Evolutionary conservation across 2,888 invertebrate genomes (phyloP), one percentile per base, ranked within the genome.

Genomic region (Seira musarum): DNA sequence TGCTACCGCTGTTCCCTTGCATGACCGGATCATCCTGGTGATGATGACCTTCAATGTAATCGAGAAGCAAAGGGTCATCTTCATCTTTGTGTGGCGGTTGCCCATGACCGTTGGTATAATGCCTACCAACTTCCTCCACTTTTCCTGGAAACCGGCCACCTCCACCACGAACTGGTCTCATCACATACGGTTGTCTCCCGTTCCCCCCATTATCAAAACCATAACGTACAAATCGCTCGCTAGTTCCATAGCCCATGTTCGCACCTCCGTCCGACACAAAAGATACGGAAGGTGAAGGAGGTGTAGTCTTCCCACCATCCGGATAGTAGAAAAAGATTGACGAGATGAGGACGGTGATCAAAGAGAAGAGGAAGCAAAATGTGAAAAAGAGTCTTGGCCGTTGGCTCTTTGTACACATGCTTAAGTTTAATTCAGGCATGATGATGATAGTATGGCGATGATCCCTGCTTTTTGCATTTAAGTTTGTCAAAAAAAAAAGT

Each of bases 351-450:
- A 85, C 85, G 65, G 85, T 81, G 65, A 85, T 80, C 19, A 85
- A 64, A 6, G 85, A 84, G 73, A 85, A 84, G 40, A 85, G 66
- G 68, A 82, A 84, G 74, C 85, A 85, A 65, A 85, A 83, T n/a
- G 84, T 84, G 49, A 86, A 75, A 73, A 85, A 86, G n/a, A 86
- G 73, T 49, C 86, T 70, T 1, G 86, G 86, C 74, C 85, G 82
- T 63, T 74, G 83, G 25, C 79, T 80, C 57, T 73, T 80, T 21
- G 70, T 72, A 67, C 83, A 82, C 30, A 30, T 2, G 30, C 30
- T 30, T 68, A 84, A 79, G 57, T 77, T 74, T 71, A 75, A 68
- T 46, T 82, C 82, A 17, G 79, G 78, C 84, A 84, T 82, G 22
- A 17, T 46, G 21, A 30, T 30, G 30, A 30, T 30, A 30, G n/a